Percentiles rank a stretch among this genome's conserved stretches.
Conservation (phyloP, 1,140 invertebrate species). For the Lordiphosa collinella region DNA sequence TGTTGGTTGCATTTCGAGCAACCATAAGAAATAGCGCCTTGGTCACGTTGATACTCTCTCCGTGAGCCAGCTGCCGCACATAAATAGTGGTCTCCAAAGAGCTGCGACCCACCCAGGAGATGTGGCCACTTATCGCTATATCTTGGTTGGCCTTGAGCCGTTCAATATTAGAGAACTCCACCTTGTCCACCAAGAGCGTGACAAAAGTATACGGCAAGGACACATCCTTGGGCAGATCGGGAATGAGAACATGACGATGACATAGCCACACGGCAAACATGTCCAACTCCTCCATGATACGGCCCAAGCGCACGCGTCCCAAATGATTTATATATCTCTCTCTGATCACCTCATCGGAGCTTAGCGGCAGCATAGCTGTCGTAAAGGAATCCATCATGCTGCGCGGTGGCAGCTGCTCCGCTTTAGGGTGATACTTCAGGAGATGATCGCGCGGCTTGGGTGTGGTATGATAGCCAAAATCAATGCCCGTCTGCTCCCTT, state of each 20-base stretch:
- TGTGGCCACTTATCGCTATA: slow-evolving; percentile 86
- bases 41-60: slow-evolving; percentile 83
- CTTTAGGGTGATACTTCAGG: slow-evolving; percentile 58
- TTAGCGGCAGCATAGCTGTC: slow-evolving; percentile 85
- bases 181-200: slow-evolving; percentile 87
- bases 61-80: slow-evolving; percentile 84
- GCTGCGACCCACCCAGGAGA: slow-evolving; percentile 87
- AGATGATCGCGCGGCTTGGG: slow-evolving; percentile 65
- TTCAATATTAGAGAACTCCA: slow-evolving; percentile 82
- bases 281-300: slow-evolving; percentile 90
- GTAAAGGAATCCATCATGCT: slow-evolving; percentile 85
- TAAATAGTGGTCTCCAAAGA: slow-evolving; percentile 87
- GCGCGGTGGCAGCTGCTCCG: slow-evolving; percentile 78
- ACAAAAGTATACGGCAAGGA: slow-evolving; percentile 86
- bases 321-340: slow-evolving; percentile 86
- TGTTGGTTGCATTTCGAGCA: slow-evolving; percentile 85
- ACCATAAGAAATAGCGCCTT: slow-evolving; percentile 87
- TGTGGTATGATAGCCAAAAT: slow-evolving; percentile 52
- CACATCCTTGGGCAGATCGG: slow-evolving; percentile 80
- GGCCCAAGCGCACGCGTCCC: slow-evolving; percentile 85
- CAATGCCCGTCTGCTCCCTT: slow-evolving; percentile 44
- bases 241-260: slow-evolving; percentile 85
- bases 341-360: slow-evolving; percentile 81
- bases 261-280: slow-evolving; percentile 86
- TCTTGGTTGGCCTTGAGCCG: slow-evolving; percentile 82